Base-by-base conservation (phyloP, 2,113 vertebrate species). In the Calidris pugnax region DNA sequence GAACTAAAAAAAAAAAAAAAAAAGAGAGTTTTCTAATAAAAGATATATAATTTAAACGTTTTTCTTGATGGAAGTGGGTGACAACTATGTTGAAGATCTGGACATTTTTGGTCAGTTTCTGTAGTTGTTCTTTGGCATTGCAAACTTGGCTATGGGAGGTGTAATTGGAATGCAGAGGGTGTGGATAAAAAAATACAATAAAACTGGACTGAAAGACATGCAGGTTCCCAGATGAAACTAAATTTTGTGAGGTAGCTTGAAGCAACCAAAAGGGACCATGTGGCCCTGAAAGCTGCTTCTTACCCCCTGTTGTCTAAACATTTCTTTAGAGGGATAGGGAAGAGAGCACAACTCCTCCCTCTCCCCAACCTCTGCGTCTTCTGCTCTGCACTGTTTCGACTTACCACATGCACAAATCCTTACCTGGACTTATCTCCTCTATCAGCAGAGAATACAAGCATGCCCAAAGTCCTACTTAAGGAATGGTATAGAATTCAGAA, bases 281-380 rank as follows among this genome's bases (percentile, higher is more conserved):
- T 0, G 24, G 3, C 10, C 9, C 37, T 89, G 32, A 67, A 84
- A 6, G 6, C 5, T 60, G 5, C 17, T 64, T 67, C 33, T 69
- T 64, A 45, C 7, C 10, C 21, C 2, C 6, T 24, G 0, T 33
- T 10, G 20, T 13, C 10, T 69, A 45, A 72, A 55, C 28, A 28
- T 43, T 62, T 83, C 37, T 24, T 67, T 19, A 39, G 21, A 69
- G 3, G 8, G 3, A 28, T 6, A 41, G 5, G 7, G 20, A 47
- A 15, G 17, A 66, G 11, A 60, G 3, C 12, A 50, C 3, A 59
- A 60, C 11, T 59, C 12, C 1, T 51, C 1, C 1, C 9, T 6
- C 8, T 71, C 4, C 8, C 8, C 6, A 6, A 1, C 2, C 17
- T 50, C 47, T 72, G 8, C 8, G 37, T 32, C 53, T 73, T 64